Percentiles rank a stretch among this genome's conserved stretches.
Evolutionary conservation across 2,888 invertebrate genomes (phyloP).

Genomic region (Aradus depressus): DNA sequence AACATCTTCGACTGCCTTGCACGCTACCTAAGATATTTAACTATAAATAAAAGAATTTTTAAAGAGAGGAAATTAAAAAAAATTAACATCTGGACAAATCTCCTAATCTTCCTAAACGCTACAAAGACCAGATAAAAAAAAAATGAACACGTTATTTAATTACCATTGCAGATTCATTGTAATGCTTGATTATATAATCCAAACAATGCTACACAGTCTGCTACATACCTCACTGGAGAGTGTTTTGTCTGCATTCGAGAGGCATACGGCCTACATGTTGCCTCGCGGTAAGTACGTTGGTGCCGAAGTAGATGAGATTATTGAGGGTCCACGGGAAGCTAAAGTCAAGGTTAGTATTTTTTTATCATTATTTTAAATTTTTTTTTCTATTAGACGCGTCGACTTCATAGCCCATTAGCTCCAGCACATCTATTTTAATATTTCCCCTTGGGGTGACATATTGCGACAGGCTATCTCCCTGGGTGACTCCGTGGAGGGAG

Average conservation of each 20-base stretch:
- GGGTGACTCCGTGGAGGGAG: no score
- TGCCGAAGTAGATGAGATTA: conserved; percentile 9
- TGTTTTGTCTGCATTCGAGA: not conserved
- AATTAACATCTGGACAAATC: no score
- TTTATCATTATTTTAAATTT: not conserved
- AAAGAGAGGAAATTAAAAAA: no score
- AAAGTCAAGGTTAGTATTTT: conserved; percentile 12
- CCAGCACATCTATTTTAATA: not conserved
- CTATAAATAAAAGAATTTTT: no score
- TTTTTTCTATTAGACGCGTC: not conserved
- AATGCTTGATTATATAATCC: conserved; percentile 13
- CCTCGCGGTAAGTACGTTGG: not conserved
- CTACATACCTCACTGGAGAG: conserved; percentile 7
- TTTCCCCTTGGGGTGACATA: not conserved
- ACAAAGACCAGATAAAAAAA: not conserved
- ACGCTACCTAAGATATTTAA: no score
- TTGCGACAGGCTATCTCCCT: not conserved
- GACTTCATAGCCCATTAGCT: not conserved
- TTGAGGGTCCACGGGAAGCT: conserved; percentile 12
- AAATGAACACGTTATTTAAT: conserved; percentile 2
- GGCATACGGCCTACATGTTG: conserved; percentile 6
- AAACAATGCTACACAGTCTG: not conserved
- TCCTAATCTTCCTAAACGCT: no score
- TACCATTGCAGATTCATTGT: conserved; percentile 8
- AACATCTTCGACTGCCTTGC: no score